phyloP scores from a whole-genome alignment of 2,113 vertebrate species.

The Polypterus bichir region DNA sequence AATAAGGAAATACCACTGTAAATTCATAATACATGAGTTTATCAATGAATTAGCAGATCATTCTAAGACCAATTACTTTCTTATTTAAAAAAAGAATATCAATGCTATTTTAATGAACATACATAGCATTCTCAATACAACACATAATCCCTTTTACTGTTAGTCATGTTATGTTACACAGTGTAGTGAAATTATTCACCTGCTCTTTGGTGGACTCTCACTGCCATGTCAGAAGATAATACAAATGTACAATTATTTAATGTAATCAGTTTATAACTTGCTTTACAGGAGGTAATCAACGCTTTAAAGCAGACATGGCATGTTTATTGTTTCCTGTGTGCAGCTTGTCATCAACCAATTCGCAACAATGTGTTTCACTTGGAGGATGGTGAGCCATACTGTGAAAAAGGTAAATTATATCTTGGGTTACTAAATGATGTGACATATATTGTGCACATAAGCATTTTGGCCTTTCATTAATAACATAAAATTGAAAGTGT shows the following conservation, averaged over 20 bases:
- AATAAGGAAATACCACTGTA: no score
- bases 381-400: conserved; percentile 93
- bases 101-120: no score
- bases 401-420: conserved; percentile 71
- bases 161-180: no score
- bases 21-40: no score
- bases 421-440: background rate
- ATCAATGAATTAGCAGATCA: no score
- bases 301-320: conserved; percentile 97
- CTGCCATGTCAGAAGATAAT: background rate
- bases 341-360: conserved; percentile 84
- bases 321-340: conserved; percentile 83
- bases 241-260: conserved; percentile 13
- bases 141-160: no score
- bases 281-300: conserved; percentile 84
- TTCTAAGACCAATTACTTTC: no score
- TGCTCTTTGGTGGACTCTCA: background rate
- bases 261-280: conserved; percentile 24
- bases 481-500: no score
- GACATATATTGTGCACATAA: no score
- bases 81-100: no score
- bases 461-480: no score
- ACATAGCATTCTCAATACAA: no score
- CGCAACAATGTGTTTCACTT: conserved; percentile 87
- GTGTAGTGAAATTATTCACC: background rate